phyloP scores from a whole-genome alignment of 2,888 invertebrate genomes.

The Xestia rhomboidea region DNA sequence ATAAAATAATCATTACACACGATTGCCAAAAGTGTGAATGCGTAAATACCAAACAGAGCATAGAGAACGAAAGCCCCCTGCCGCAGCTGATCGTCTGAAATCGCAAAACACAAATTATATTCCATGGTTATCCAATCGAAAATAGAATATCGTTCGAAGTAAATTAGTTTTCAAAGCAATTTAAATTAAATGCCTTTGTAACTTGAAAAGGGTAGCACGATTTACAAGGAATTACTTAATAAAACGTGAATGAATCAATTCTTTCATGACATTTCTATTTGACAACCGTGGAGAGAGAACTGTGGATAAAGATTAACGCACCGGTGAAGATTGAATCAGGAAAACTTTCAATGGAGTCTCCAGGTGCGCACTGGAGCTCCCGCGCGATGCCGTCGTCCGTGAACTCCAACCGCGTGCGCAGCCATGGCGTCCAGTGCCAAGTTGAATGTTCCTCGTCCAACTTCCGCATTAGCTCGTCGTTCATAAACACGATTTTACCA shows the following conservation, averaged over 20 bases:
- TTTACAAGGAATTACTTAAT: background rate
- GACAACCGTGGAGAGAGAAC: constrained; percentile 5
- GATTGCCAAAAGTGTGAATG: constrained; percentile 95
- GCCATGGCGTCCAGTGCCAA: constrained; percentile 88
- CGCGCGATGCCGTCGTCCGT: constrained; percentile 73
- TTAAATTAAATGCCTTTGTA: background rate
- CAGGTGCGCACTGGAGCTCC: constrained; percentile 71
- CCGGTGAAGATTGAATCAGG: constrained; percentile 87
- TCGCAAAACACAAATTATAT: constrained; percentile 70
- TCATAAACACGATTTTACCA: constrained; percentile 80
- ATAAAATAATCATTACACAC: constrained; percentile 98
- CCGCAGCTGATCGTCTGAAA: constrained; percentile 92
- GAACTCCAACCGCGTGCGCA: constrained; percentile 80
- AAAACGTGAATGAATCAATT: background rate
- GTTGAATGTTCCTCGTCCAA: constrained; percentile 76
- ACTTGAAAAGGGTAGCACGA: constrained; percentile 8
- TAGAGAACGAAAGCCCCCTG: constrained; percentile 95
- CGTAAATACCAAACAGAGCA: constrained; percentile 94
- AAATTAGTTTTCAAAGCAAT: background rate
- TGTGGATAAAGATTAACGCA: constrained; percentile 58
- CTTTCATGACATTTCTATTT: background rate
- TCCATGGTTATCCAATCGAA: constrained; percentile 11
- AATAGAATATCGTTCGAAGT: background rate
- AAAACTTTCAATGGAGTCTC: constrained; percentile 90
- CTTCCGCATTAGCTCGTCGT: constrained; percentile 76